Evolutionary conservation across 2,113 vertebrate genomes (phyloP), one percentile per base, ranked within the genome.

Genomic region (Hippocampus guttulatus): DNA sequence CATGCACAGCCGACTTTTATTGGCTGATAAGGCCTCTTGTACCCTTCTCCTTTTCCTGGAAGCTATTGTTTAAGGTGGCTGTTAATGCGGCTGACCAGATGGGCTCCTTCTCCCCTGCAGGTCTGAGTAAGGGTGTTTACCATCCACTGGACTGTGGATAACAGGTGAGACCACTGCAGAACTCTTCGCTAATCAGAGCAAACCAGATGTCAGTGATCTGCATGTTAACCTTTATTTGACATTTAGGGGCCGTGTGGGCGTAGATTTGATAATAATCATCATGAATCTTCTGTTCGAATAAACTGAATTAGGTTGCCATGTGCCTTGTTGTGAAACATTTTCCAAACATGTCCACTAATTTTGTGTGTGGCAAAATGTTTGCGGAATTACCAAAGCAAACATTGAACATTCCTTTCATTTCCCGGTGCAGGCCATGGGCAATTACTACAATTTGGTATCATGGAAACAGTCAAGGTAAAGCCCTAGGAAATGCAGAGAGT

Each of bases 11-110:
- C 87, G 90, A 85, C 87, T 89, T 93, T 93, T 93, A 93, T 93
- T 91, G 89, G 88, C 83, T 88, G 83, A 87, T 90, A 78, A 65
- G 84, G 83, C 86, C 82, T 85, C 84, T 90, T 88, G 90, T 92
- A 89, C 88, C 90, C 88, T 91, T 92, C 89, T 88, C 72, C 74
- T 74, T 74, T 89, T 88, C 86, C 84, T 82, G 81, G 83, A 87
- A 77, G 81, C 89, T 75, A 89, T 91, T 91, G 92, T 92, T 91
- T 90, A 92, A 92, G 89, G 78, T 86, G 84, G 84, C 90, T 90
- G 85, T 93, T 92, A 93, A 92, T 91, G 89, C 88, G 78, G 84
- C 85, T 79, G 88, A 88, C 89, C 92, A 93, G 91, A 92, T 93
- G 92, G 90, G 88, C 83, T 84, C 84, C 80, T 81, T 87, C 86